A percentile compares a stretch with the other conserved stretches of the same genome.
These are phyloP conservation scores for Heliconius ethilla DNA, from an alignment of 2,888 invertebrate species.

Conservation along the genomic window DNA sequence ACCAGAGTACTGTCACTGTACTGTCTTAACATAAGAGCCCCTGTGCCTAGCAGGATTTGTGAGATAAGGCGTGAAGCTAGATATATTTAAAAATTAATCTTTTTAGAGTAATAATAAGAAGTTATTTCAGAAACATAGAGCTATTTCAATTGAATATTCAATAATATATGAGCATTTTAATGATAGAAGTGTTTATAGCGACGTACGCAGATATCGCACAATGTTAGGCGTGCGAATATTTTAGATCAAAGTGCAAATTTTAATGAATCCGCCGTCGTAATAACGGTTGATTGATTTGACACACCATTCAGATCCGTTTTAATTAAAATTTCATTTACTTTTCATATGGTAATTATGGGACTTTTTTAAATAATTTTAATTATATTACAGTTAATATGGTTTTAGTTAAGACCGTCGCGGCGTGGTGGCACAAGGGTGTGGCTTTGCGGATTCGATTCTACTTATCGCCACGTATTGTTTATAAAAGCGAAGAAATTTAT, in stretches of 20 bases:
- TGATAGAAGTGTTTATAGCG: neutral
- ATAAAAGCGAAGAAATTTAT: no score
- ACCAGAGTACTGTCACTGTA: neutral
- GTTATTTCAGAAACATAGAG: neutral
- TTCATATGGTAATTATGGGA: neutral
- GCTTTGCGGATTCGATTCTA: no score
- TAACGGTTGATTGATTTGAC: slow-evolving; percentile 36
- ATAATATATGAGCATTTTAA: neutral
- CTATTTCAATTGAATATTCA: neutral
- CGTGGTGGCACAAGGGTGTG: no score
- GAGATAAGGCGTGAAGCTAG: neutral
- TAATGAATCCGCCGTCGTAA: slow-evolving; percentile 53
- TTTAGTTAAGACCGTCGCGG: no score
- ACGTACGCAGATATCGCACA: no score
- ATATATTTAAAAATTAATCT: neutral
- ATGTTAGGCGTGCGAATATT: slow-evolving; percentile 19
- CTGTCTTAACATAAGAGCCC: neutral
- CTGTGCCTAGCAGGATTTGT: neutral
- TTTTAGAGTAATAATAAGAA: neutral
- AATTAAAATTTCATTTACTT: slow-evolving; percentile 26
- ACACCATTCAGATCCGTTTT: slow-evolving; percentile 22
- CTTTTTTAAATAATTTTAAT: neutral
- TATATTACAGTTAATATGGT: no score
- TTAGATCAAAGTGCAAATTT: slow-evolving; percentile 59
- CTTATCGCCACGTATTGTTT: no score